phyloP scores from a whole-genome alignment of 2,113 vertebrate genomes.

The Rhea pennata region DNA sequence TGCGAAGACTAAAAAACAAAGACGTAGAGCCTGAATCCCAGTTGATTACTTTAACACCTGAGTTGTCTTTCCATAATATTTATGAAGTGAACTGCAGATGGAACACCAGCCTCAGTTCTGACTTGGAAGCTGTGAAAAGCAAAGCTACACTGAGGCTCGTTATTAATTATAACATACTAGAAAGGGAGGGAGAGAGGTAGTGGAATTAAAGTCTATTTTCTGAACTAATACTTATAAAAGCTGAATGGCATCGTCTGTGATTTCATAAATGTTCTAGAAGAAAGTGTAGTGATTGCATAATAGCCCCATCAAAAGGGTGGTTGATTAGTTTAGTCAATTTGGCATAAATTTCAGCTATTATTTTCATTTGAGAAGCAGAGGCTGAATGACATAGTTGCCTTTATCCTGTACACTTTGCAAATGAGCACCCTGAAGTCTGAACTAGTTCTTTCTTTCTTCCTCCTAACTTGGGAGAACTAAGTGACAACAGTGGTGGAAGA shows the following conservation, averaged over 20 bases:
- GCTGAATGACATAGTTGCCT: constrained; percentile 23
- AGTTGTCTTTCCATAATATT: background rate
- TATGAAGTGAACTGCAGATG: rapidly evolving
- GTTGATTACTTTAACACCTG: background rate
- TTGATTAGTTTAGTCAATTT: constrained; percentile 73
- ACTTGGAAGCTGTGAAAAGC: constrained; percentile 16
- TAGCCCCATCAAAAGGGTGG: constrained; percentile 55
- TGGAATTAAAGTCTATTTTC: constrained; percentile 54
- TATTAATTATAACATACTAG: constrained; percentile 55
- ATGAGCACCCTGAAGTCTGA: background rate
- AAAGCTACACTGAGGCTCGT: background rate
- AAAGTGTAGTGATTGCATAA: constrained; percentile 70
- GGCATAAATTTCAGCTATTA: constrained; percentile 68
- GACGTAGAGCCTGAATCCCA: background rate
- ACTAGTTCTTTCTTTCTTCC: background rate
- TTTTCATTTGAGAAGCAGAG: constrained; percentile 63
- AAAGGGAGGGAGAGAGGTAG: background rate
- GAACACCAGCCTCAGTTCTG: background rate
- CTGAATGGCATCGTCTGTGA: constrained; percentile 42
- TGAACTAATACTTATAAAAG: constrained; percentile 65
- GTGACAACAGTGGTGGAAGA: background rate
- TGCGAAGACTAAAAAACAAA: background rate
- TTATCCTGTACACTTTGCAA: constrained; percentile 1
- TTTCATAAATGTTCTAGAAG: constrained; percentile 74
- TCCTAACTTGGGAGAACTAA: background rate